Base-by-base conservation (phyloP, 2,888 invertebrate genomes). In the Sepioteuthis lessoniana region DNA sequence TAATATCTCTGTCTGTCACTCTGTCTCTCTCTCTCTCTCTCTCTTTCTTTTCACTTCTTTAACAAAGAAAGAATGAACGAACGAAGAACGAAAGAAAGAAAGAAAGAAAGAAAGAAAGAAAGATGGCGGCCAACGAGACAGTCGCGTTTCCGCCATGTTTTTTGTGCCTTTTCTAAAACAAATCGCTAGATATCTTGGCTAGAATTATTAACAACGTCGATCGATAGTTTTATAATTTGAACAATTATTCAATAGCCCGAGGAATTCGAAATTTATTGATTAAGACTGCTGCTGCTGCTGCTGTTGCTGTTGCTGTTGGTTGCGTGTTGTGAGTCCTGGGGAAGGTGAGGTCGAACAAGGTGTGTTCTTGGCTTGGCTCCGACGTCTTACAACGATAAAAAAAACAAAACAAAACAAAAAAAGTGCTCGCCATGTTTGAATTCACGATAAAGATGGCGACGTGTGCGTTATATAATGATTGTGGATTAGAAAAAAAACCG, bases 221-320 rank as follows among this genome's bases (percentile, higher is more conserved):
- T 76, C 76, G 76, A 76, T 76, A 76, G 16, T 76, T 76, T 76
- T 76, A 76, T 76, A 76, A 76, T 76, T 76, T 76, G 76, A 76
- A 76, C 76, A 76, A 76, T 76, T 76, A 76, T 76, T 76, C 76
- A 76, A 76, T 76, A n/a, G 76, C 76, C 76, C 16, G 76, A 35
- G n/a, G 76, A 76, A 76, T 76, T 76, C 76, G 76, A 76, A 76
- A 76, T 76, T 76, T 76, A 76, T 76, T 76, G 76, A 76, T 76
- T 76, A 76, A 25, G 25, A 55, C 55, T 55, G 55, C n/a, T 16
- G 16, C n/a, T 35, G n/a, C n/a, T n/a, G 10, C 76, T n/a, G 16
- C 76, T 42, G 42, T 16, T 35, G n/a, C n/a, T n/a, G 10, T n/a
- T n/a, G 16, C 76, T 76, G 76, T 76, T 16, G n/a, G 76, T 76